Conservation (phyloP, 2,888 invertebrate genomes). For the Platyscelio sp. region DNA sequence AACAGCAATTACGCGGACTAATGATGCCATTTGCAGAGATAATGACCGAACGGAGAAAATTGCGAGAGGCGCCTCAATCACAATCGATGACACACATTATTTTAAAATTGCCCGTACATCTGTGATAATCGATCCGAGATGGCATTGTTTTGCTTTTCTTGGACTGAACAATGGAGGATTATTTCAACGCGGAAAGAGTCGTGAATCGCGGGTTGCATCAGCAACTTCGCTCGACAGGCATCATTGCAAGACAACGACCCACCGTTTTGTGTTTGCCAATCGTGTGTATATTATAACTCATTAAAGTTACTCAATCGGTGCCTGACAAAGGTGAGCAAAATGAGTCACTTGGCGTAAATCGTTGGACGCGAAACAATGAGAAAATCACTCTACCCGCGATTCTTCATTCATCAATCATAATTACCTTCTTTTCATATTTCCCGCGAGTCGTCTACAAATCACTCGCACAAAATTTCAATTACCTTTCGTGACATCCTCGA, state of each 20-base stretch:
- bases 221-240: conserved; percentile 73
- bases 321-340: conserved; percentile 66
- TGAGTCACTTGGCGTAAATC: conserved; percentile 47
- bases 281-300: conserved; percentile 77
- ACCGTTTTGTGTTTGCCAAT: conserved; percentile 75
- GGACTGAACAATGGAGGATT: conserved; percentile 78
- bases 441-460: conserved; percentile 19
- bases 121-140: conserved; percentile 50
- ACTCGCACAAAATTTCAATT: conserved; percentile 19
- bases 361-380: conserved; percentile 44
- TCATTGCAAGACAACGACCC: conserved; percentile 70
- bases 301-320: conserved; percentile 77
- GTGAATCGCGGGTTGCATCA: conserved; percentile 66
- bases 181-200: conserved; percentile 72
- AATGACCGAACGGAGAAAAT: conserved; percentile 7
- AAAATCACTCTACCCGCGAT: conserved; percentile 4
- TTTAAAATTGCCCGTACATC: conserved; percentile 39
- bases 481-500: conserved; percentile 20
- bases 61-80: conserved; percentile 9
- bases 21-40: conserved; percentile 12
- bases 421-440: conserved; percentile 33
- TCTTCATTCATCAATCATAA: conserved; percentile 50
- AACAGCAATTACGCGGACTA: conserved; percentile 14
- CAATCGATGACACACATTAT: conserved; percentile 51
- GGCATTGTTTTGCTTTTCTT: conserved; percentile 77